These are phyloP conservation scores for Aldabrachelys gigantea DNA, from an alignment of 2,113 vertebrate species.

Conservation along the genomic window DNA sequence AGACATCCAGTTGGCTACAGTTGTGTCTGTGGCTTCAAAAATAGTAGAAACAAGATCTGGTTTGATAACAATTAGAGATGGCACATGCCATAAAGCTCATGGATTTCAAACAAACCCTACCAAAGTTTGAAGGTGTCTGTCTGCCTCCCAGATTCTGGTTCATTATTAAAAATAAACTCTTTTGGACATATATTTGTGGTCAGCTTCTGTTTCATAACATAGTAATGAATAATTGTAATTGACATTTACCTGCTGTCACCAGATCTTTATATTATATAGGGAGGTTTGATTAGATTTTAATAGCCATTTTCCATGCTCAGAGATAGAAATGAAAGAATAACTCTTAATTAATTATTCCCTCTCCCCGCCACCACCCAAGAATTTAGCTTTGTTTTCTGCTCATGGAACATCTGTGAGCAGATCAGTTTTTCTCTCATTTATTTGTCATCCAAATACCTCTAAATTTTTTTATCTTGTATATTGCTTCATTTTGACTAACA, in stretches of 20 bases:
- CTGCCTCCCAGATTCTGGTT: conserved; percentile 7
- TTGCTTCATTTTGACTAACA: background rate
- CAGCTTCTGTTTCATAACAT: conserved; percentile 11
- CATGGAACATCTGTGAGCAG: background rate
- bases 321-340: background rate
- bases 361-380: background rate
- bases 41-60: conserved; percentile 34
- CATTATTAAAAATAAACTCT: conserved; percentile 1
- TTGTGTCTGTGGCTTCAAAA: conserved; percentile 60
- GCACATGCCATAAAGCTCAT: background rate
- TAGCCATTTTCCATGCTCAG: background rate
- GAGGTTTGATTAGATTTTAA: background rate
- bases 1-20: conserved; percentile 58
- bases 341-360: background rate
- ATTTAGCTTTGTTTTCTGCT: background rate
- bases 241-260: conserved; percentile 2
- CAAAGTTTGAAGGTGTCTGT: conserved; percentile 22
- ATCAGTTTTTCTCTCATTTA: background rate
- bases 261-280: background rate
- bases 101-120: conserved; percentile 25
- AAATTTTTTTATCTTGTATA: background rate
- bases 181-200: conserved; percentile 19
- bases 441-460: background rate
- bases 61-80: conserved; percentile 14
- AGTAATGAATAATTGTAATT: background rate